phyloP scores from a whole-genome alignment of 2,797 vertebrate species.

The Enteromius treurensis region DNA sequence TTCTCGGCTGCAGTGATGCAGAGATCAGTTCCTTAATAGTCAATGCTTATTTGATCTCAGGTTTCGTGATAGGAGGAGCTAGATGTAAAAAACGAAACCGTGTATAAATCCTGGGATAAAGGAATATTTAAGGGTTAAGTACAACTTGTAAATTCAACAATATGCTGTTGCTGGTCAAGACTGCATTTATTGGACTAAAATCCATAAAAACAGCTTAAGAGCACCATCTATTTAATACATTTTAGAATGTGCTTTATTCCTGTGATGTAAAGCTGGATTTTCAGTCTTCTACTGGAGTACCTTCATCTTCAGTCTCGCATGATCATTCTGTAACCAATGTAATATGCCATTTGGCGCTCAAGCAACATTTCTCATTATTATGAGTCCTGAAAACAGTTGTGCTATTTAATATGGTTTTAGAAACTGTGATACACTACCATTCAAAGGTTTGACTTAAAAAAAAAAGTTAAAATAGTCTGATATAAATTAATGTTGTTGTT shows the following conservation, averaged over 20 bases:
- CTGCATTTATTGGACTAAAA: neutral
- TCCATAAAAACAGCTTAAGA: neutral
- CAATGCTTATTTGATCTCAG: neutral
- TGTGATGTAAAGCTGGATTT: neutral
- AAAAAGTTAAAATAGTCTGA: neutral
- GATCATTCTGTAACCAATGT: neutral
- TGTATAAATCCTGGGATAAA: constrained; percentile 16
- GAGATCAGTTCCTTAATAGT: neutral
- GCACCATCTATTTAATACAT: neutral
- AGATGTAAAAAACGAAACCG: neutral
- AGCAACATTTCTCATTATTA: neutral
- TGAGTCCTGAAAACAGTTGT: neutral
- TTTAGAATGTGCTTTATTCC: neutral
- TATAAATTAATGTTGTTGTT: neutral
- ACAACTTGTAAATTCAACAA: neutral
- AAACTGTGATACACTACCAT: neutral
- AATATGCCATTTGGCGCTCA: neutral
- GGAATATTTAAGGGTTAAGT: neutral
- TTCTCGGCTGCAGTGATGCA: constrained; percentile 38
- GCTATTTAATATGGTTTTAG: neutral
- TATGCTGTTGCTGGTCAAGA: neutral
- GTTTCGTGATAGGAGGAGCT: constrained; percentile 12
- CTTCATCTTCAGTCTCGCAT: neutral
- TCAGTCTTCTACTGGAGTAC: neutral
- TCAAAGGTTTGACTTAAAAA: neutral